Percentiles rank a stretch among this genome's conserved stretches.
phyloP scores from a whole-genome alignment of 2,797 vertebrate species.

The Oryzias sinensis region DNA sequence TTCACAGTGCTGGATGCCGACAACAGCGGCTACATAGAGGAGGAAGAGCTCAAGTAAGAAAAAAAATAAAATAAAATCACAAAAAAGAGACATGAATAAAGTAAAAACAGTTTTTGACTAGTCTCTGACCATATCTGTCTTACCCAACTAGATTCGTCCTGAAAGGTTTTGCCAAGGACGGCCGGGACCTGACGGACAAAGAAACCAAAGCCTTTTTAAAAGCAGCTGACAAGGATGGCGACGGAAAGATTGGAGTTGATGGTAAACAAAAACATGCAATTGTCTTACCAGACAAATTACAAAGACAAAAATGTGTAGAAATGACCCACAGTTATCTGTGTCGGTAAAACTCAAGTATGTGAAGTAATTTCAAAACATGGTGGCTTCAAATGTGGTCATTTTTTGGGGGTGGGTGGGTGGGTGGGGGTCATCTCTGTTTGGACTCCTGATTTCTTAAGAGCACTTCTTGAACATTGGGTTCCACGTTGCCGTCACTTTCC shows the following conservation, averaged over 20 bases:
- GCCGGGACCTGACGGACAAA: slow-evolving; percentile 87
- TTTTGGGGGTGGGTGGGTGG: no score
- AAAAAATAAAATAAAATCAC: neutral
- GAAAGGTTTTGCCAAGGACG: slow-evolving; percentile 85
- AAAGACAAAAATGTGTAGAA: no score
- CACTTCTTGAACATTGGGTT: no score
- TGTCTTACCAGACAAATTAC: neutral
- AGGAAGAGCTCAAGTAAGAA: slow-evolving; percentile 92
- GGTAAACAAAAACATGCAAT: slow-evolving; percentile 73
- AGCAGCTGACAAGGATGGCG: slow-evolving; percentile 94
- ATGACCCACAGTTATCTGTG: no score
- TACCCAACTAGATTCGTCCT: slow-evolving; percentile 80
- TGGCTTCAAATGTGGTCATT: no score
- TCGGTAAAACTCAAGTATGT: no score
- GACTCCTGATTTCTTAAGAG: no score
- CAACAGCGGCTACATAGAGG: slow-evolving; percentile 93
- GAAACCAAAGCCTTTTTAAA: slow-evolving; percentile 90
- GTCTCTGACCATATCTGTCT: neutral
- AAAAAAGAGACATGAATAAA: neutral
- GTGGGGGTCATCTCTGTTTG: no score
- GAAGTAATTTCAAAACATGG: no score
- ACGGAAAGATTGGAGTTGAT: slow-evolving; percentile 93
- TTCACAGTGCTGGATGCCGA: slow-evolving; percentile 93
- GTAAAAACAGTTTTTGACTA: neutral
- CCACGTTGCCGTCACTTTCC: no score